Evolutionary conservation across 1,140 invertebrate genomes (phyloP).

Genomic region (Cydia amplana): DNA sequence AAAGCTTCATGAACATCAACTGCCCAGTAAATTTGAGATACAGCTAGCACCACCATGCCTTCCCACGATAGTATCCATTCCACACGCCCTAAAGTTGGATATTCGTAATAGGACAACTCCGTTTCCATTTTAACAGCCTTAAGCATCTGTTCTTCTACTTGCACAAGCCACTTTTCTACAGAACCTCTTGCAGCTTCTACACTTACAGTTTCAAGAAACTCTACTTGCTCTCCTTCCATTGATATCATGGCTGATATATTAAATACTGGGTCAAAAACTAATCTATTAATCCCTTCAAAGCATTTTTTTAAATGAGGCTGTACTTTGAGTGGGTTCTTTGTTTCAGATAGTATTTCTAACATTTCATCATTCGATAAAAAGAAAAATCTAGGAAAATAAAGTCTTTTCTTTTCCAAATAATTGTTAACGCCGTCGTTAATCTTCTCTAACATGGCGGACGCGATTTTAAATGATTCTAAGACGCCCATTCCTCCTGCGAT

Average conservation of each 20-base stretch:
- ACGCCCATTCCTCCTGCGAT: slow-evolving; percentile 86
- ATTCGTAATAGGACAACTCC: slow-evolving; percentile 85
- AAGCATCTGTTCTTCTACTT: slow-evolving; percentile 92
- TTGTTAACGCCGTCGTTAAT: slow-evolving; percentile 93
- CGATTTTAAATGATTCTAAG: slow-evolving; percentile 87
- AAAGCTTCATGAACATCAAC: slow-evolving; percentile 87
- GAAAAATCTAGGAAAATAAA: slow-evolving; percentile 96
- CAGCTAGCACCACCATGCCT: slow-evolving; percentile 92
- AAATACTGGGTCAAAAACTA: slow-evolving; percentile 87
- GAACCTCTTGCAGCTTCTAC: slow-evolving; percentile 90
- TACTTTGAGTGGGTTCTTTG: slow-evolving; percentile 92
- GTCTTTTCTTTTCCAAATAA: slow-evolving; percentile 94
- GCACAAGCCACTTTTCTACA: slow-evolving; percentile 95
- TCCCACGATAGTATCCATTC: slow-evolving; percentile 92
- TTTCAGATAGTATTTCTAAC: slow-evolving; percentile 95
- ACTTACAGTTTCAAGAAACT: slow-evolving; percentile 85
- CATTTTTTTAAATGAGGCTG: slow-evolving; percentile 96
- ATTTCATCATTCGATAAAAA: slow-evolving; percentile 98
- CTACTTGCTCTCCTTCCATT: slow-evolving; percentile 90
- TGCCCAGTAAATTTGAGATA: slow-evolving; percentile 95
- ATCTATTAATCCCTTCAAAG: slow-evolving; percentile 88
- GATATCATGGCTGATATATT: slow-evolving; percentile 93
- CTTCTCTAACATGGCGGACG: slow-evolving; percentile 87
- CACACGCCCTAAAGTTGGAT: slow-evolving; percentile 82
- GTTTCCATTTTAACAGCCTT: slow-evolving; percentile 86